A percentile compares a stretch with the other conserved stretches of the same genome.
Evolutionary conservation across 2,888 invertebrate genomes (phyloP).

Genomic region (Noctua pronuba): DNA sequence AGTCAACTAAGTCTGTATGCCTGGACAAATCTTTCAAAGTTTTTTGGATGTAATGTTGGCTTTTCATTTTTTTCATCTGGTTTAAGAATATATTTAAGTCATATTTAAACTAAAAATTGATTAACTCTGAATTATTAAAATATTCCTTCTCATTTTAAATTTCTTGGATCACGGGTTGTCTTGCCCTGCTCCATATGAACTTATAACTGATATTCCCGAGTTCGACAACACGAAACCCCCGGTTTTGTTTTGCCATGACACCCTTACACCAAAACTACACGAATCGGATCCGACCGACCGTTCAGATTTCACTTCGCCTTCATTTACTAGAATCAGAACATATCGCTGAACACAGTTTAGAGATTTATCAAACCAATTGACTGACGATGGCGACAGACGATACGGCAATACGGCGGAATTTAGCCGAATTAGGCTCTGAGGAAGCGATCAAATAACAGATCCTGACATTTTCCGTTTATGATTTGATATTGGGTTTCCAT

Average conservation of each 20-base stretch:
- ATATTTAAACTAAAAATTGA: neutral
- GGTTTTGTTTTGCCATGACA: neutral
- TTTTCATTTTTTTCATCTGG: neutral
- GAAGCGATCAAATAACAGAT: conserved; percentile 51
- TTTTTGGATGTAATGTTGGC: neutral
- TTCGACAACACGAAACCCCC: neutral
- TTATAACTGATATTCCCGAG: neutral
- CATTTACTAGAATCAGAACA: conserved; percentile 14
- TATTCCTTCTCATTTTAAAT: neutral
- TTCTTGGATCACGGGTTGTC: too few species aligned
- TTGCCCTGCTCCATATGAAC: too few species aligned
- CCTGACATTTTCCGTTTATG: conserved; percentile 38
- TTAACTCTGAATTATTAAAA: neutral
- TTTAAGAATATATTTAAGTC: neutral
- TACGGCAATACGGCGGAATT: conserved; percentile 42
- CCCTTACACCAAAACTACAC: conserved; percentile 24
- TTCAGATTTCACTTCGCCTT: conserved; percentile 12
- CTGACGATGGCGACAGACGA: conserved; percentile 14
- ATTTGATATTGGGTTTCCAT: conserved; percentile 33
- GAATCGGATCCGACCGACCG: conserved; percentile 23
- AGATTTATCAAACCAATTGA: conserved; percentile 37
- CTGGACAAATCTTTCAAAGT: too few species aligned
- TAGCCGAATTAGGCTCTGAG: conserved; percentile 41
- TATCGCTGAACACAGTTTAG: conserved; percentile 28
- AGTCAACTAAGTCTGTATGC: neutral